These are phyloP conservation scores for Frankliniella intonsa DNA, from an alignment of 2,888 invertebrate species.

Conservation along the genomic window DNA sequence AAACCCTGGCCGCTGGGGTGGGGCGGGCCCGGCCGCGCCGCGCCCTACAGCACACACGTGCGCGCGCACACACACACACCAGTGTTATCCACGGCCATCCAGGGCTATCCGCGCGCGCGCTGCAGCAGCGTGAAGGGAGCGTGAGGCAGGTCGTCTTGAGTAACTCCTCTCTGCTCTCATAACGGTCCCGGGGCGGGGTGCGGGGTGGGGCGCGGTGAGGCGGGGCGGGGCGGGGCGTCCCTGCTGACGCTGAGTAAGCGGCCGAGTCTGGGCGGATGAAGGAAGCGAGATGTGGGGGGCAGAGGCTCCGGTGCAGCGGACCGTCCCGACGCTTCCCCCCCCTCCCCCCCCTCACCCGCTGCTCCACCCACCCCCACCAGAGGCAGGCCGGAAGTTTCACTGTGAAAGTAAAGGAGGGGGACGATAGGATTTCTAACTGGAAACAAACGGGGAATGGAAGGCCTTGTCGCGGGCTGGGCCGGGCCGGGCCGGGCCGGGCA, in stretches of 20 bases:
- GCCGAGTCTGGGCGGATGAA: not conserved
- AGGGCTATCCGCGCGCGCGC: not conserved
- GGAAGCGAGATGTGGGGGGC: not conserved
- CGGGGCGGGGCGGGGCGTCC: not conserved
- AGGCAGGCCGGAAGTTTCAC: too few relatives aligned
- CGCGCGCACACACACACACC: not conserved
- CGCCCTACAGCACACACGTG: not conserved
- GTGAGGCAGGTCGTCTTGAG: conserved; percentile 2
- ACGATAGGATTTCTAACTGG: too few relatives aligned
- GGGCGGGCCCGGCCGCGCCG: not conserved
- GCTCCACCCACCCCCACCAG: too few relatives aligned
- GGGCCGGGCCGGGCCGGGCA: too few relatives aligned
- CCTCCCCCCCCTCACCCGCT: too few relatives aligned
- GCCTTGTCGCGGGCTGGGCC: too few relatives aligned
- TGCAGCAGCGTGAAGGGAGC: not conserved
- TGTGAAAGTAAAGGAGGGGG: too few relatives aligned
- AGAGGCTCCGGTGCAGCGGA: not conserved
- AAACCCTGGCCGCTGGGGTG: conserved; percentile 8
- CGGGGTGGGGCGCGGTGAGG: not conserved
- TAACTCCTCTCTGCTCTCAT: conserved; percentile 22
- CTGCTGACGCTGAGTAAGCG: conserved; percentile 3
- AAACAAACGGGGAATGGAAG: too few relatives aligned
- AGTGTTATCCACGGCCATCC: not conserved
- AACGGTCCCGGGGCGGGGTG: not conserved
- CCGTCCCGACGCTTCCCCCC: not conserved